A percentile compares a stretch with the other conserved stretches of the same genome.
Conservation (phyloP, 2,113 vertebrate species). For the Jacana jacana region DNA sequence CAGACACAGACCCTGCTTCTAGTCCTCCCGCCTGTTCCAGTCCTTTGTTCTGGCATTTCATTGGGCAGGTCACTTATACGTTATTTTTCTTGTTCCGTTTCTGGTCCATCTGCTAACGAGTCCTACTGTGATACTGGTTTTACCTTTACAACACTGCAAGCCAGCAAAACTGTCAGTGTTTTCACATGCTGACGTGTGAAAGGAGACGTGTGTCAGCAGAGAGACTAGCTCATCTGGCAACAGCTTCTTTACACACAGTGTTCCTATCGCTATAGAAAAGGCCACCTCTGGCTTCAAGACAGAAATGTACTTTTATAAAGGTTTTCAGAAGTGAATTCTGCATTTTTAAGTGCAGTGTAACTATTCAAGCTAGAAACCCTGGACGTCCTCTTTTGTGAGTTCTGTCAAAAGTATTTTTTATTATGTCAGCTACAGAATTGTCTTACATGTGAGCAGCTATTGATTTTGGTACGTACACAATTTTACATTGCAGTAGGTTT, state of each 20-base stretch:
- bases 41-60: neutral
- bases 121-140: neutral
- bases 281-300: slow-evolving; percentile 2
- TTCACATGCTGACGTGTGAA: neutral
- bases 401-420: neutral
- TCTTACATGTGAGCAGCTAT: neutral
- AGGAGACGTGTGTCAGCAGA: neutral
- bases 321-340: neutral
- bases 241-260: neutral
- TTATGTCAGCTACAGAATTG: neutral
- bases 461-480: neutral
- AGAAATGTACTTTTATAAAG: neutral
- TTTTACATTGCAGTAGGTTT: neutral
- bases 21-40: neutral
- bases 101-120: neutral
- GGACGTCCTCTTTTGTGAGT: neutral
- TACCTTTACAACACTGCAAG: neutral
- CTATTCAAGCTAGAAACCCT: neutral
- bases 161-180: neutral
- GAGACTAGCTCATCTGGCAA: neutral
- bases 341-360: neutral
- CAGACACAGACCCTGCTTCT: neutral
- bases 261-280: neutral
- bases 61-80: neutral
- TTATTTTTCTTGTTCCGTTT: neutral